A percentile compares a stretch with the other conserved stretches of the same genome.
Evolutionary conservation across 2,797 vertebrate species (phyloP).

Genomic region (Ptychobarbus kaznakovi): DNA sequence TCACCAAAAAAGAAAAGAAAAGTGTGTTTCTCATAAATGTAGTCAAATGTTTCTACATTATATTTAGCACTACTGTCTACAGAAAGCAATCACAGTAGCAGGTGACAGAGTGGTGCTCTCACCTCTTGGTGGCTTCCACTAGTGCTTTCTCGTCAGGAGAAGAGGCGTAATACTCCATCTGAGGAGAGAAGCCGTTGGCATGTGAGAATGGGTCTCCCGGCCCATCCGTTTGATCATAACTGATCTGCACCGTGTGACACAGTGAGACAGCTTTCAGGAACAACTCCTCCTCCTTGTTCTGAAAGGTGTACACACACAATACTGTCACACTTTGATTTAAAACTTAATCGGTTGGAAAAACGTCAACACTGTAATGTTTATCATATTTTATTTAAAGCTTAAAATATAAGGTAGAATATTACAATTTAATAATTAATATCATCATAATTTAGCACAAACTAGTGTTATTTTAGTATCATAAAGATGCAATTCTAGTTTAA

Average conservation of each 20-base stretch:
- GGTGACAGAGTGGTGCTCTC: conserved; percentile 23
- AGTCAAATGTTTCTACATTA: neutral
- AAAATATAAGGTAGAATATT: neutral
- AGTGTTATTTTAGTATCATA: neutral
- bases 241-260: conserved; percentile 98
- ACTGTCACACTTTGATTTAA: neutral
- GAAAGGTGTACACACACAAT: conserved; percentile 35
- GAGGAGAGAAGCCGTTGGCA: conserved; percentile 78
- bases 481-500: neutral
- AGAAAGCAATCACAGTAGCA: neutral
- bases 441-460: neutral
- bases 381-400: neutral
- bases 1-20: neutral
- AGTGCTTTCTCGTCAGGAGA: conserved; percentile 98
- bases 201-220: conserved; percentile 82
- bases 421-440: neutral
- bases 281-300: conserved; percentile 87
- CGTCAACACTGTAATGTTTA: neutral
- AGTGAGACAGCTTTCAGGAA: conserved; percentile 96
- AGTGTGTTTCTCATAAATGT: neutral
- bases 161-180: conserved; percentile 95
- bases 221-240: conserved; percentile 85
- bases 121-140: conserved; percentile 95
- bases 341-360: neutral
- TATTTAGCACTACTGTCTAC: neutral